Percentiles rank a stretch among this genome's conserved stretches.
Evolutionary conservation across 2,888 invertebrate species (phyloP).

Genomic region (Trilocha varians): DNA sequence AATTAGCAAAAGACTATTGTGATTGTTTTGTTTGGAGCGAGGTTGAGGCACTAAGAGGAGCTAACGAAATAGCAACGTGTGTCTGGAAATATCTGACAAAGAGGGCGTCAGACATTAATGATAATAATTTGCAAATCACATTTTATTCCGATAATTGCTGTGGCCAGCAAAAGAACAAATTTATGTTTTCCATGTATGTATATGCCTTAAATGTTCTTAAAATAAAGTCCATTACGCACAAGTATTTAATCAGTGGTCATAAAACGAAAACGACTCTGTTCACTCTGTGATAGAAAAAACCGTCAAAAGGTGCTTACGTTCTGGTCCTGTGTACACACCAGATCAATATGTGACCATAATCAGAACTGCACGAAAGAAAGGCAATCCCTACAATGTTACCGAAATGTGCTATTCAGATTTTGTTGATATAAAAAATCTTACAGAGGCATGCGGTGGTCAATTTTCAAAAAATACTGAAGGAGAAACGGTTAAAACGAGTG

Average conservation of each 20-base stretch:
- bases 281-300: conserved; percentile 11
- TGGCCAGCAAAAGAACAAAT: conserved; percentile 8
- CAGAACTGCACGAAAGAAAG: conserved; percentile 15
- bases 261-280: conserved; percentile 11
- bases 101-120: background rate
- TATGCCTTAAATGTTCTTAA: background rate
- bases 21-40: conserved; percentile 8
- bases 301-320: conserved; percentile 6
- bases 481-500: conserved; percentile 7
- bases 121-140: conserved; percentile 1
- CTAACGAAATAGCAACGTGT: conserved; percentile 6
- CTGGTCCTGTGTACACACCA: conserved; percentile 10
- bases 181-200: background rate
- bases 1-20: background rate
- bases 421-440: conserved; percentile 11
- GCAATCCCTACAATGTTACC: conserved; percentile 10
- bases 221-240: conserved; percentile 1
- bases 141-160: conserved; percentile 8
- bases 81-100: too few relatives aligned
- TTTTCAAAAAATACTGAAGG: conserved; percentile 11
- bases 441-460: conserved; percentile 13
- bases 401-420: conserved; percentile 12
- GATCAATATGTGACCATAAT: conserved; percentile 15
- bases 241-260: conserved; percentile 12
- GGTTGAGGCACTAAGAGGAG: conserved; percentile 3